Evolutionary conservation across 2,888 invertebrate genomes (phyloP).

Genomic region (Anagyrus pseudococci): DNA sequence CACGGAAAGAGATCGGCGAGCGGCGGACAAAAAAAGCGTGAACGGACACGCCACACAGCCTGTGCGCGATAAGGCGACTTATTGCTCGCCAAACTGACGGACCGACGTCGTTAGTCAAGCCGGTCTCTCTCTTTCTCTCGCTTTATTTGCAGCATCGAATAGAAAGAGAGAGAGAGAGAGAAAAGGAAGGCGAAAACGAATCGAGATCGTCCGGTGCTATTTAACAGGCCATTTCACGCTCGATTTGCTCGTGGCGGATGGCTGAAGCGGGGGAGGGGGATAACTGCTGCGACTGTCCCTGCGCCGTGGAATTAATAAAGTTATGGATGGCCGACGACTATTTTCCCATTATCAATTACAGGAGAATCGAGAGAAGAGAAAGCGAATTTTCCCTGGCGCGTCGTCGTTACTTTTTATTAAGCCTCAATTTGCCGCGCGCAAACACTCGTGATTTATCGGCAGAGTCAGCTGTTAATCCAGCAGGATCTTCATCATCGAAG

Average conservation of each 20-base stretch:
- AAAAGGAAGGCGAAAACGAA: conserved; percentile 8
- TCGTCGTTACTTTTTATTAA: too few relatives aligned
- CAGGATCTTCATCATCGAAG: too few relatives aligned
- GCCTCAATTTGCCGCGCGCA: too few relatives aligned
- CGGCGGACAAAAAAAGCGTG: background rate
- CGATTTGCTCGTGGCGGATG: conserved; percentile 24
- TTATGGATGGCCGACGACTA: background rate
- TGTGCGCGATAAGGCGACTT: conserved; percentile 41
- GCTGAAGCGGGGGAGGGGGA: conserved; percentile 7
- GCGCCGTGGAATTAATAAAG: conserved; percentile 10
- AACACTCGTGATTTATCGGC: too few relatives aligned
- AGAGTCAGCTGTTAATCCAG: too few relatives aligned
- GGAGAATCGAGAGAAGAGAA: background rate
- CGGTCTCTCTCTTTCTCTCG: conserved; percentile 11
- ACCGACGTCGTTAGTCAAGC: conserved; percentile 51
- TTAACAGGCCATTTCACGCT: conserved; percentile 17
- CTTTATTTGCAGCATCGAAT: conserved; percentile 14
- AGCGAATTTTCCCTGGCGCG: too few relatives aligned
- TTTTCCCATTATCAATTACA: background rate
- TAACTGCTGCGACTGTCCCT: background rate
- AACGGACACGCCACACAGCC: background rate
- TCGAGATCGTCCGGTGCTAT: conserved; percentile 1
- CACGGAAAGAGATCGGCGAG: background rate
- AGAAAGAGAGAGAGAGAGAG: too few relatives aligned
- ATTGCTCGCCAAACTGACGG: conserved; percentile 50